phyloP scores from a whole-genome alignment of 92 coral and sea anemone genomes.

The Epizoanthus scotinus region DNA sequence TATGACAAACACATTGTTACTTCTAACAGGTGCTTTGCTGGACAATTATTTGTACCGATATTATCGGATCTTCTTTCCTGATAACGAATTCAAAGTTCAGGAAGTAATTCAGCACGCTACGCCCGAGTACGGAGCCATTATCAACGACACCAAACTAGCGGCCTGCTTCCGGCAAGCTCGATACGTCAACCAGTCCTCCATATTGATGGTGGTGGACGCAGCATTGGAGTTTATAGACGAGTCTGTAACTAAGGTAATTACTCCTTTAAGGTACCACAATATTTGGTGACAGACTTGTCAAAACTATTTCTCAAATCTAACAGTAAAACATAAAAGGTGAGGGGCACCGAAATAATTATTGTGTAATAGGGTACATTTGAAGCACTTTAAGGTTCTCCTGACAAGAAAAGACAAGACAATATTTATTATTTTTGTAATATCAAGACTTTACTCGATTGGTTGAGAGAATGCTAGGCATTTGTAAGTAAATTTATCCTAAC shows the following conservation, averaged over 20 bases:
- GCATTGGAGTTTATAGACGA: slow-evolving; percentile 32
- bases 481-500: neutral
- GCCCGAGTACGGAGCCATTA: slow-evolving; percentile 56
- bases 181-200: slow-evolving; percentile 41
- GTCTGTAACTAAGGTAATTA: slow-evolving; percentile 12
- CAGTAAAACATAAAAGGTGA: no score
- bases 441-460: no score
- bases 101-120: slow-evolving; percentile 55
- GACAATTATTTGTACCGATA: slow-evolving; percentile 37
- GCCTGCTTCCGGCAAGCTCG: slow-evolving; percentile 53
- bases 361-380: no score
- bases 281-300: no score
- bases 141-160: slow-evolving; percentile 42
- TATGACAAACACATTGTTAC: neutral
- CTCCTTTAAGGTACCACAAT: no score
- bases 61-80: slow-evolving; percentile 34
- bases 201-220: slow-evolving; percentile 30
- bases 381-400: no score
- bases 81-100: slow-evolving; percentile 44
- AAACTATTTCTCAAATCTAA: no score
- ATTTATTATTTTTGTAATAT: no score
- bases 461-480: neutral
- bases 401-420: neutral
- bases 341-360: no score
- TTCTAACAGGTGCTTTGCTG: slow-evolving; percentile 26